A percentile compares a stretch with the other conserved stretches of the same genome.
These are phyloP conservation scores for Heliocidaris tuberculata DNA, from an alignment of 35 echinoderm and acorn worm genomes.

Conservation along the genomic window DNA sequence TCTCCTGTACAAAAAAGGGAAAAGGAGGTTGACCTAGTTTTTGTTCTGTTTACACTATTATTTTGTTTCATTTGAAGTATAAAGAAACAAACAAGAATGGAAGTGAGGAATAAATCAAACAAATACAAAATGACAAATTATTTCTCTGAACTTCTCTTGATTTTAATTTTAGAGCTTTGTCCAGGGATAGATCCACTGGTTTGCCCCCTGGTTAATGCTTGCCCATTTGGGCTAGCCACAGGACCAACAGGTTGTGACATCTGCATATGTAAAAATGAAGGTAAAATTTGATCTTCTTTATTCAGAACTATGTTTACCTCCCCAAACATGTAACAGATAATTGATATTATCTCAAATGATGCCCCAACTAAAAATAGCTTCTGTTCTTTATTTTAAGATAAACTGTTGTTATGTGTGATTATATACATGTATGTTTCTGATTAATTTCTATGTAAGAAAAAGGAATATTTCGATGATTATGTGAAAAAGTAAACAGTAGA, in stretches of 20 bases:
- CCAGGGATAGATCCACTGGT: background rate
- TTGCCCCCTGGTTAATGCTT: conserved; percentile 9
- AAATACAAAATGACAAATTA: background rate
- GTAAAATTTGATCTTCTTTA: background rate
- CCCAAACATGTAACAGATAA: no score
- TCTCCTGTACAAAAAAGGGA: no score
- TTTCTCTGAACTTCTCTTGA: background rate
- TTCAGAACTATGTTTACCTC: background rate
- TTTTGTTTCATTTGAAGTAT: background rate
- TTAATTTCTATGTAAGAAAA: no score
- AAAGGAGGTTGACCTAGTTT: no score
- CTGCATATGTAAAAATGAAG: conserved; percentile 17
- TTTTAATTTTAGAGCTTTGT: background rate
- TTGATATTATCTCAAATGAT: no score
- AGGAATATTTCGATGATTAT: no score
- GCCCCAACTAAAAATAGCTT: no score
- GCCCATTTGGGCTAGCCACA: conserved; percentile 34
- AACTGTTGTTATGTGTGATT: no score
- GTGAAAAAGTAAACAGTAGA: no score
- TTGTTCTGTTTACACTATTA: background rate
- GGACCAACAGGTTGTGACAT: conserved; percentile 41
- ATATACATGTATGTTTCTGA: no score
- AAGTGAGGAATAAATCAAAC: background rate
- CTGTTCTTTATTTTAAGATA: no score
- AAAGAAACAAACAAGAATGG: no score